Evolutionary conservation across 2,888 invertebrate genomes (phyloP), one percentile per base, ranked within the genome.

Genomic region (Lepidonotus clava): DNA sequence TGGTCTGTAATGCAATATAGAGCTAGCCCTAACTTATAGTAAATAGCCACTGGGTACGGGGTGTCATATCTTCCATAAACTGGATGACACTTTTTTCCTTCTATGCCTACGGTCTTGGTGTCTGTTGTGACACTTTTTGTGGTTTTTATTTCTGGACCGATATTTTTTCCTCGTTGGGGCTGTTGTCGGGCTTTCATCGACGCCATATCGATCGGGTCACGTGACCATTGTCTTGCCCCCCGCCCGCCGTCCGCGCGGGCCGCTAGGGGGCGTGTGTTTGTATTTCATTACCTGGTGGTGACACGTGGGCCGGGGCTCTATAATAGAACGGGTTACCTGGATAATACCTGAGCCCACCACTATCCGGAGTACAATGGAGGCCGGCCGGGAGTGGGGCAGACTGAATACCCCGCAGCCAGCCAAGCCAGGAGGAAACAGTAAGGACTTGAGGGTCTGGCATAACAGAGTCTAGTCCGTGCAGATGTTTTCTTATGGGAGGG

Each of bases 201-300:
- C 46, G 8, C 46, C 46, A 18, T 71, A 38, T 38, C 38, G 71
- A 71, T 0, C 21, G 14, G 38, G 34, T 34, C 71, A 36, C 34
- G 38, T 38, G 38, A 34, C 71, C 71, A 18, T 21, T 34, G 71
- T 34, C 14, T 14, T 1, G 38, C 18, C 34, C 36, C n/a, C 28
- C 66, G 28, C 1, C 4, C 28, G 66, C 28, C 18, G 53, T 11
- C n/a, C n/a, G n/a, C n/a, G n/a, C n/a, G n/a, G n/a, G n/a, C 46
- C 46, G 18, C 46, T 18, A 46, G 46, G 46, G 46, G 46, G n/a
- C 46, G 8, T 34, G 6, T 71, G 71, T 71, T 71, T 71, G n/a
- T 71, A 38, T 71, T 71, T 71, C 71, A 71, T 71, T 71, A 71
- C 36, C n/a, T 71, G 36, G 71, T 18, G 71, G 71, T 71, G 71